phyloP scores from a whole-genome alignment of 2,888 invertebrate species.

The Trypoxylon attenuatum region DNA sequence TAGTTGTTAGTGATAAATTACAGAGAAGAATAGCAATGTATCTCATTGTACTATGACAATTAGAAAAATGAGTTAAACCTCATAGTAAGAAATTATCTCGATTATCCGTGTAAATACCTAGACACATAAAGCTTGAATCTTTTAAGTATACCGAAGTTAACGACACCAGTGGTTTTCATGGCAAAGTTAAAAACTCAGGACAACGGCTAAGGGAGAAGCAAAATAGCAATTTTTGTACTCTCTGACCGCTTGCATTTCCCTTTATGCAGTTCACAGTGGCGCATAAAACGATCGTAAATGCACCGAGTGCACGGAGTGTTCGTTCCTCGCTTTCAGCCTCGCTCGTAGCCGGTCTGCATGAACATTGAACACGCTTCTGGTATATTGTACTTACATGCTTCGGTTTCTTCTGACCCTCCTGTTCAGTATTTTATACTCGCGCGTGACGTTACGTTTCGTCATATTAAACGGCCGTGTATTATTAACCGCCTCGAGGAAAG shows the following conservation, averaged over 20 bases:
- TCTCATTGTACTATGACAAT: too few relatives aligned
- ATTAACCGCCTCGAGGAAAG: too few relatives aligned
- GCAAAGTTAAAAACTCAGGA: background rate
- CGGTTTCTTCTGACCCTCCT: background rate
- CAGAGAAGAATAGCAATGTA: too few relatives aligned
- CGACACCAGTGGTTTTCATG: background rate
- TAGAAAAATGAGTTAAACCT: too few relatives aligned
- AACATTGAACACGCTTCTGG: constrained; percentile 12
- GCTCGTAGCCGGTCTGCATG: constrained; percentile 44
- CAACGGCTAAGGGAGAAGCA: background rate
- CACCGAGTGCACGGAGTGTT: constrained; percentile 35
- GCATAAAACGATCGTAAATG: constrained; percentile 36
- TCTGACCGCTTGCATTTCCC: constrained; percentile 15
- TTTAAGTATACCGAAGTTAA: too few relatives aligned
- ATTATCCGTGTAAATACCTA: too few relatives aligned
- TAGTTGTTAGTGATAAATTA: too few relatives aligned
- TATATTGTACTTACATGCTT: background rate
- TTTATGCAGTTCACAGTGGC: constrained; percentile 6
- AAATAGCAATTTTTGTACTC: too few relatives aligned
- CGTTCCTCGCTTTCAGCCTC: constrained; percentile 44
- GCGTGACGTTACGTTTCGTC: background rate
- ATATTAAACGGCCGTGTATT: too few relatives aligned
- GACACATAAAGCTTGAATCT: too few relatives aligned
- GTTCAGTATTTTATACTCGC: background rate
- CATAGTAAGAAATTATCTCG: too few relatives aligned